Evolutionary conservation across 2,113 vertebrate genomes (phyloP), one percentile per base, ranked within the genome.

Genomic region (Clupea harengus): DNA sequence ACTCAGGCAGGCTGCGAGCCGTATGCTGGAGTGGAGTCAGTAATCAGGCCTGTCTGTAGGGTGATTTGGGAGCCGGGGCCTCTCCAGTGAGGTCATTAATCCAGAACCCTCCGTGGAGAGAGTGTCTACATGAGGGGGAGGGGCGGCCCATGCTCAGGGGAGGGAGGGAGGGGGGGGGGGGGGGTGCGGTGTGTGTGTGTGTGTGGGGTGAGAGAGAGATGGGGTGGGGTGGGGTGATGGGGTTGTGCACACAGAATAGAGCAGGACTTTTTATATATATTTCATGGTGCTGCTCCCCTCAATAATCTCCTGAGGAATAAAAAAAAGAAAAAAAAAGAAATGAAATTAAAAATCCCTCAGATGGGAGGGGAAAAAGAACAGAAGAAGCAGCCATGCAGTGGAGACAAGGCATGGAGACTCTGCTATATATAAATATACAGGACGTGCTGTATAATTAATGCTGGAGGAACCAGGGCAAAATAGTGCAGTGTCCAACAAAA

Each of bases 71-170:
- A 85, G 86, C 87, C 82, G 11, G 84, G 88, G 85, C 85, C 89
- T 90, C 89, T 89, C 88, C 88, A 90, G 87, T 90, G 91, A 90
- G 93, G 91, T 91, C 92, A 94, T 93, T 94, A 94, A 93, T 94
- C 90, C 93, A 87, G 89, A 89, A 88, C 89, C 89, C 89, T 88
- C 92, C 91, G 88, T 84, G 91, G 91, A 84, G 87, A 85, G 87
- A 88, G 85, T 44, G 57, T 57, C 81, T 83, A 50, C 3, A 64
- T 64, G 11, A 28, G 54, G 83, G 60, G 81, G 85, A 89, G 86
- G 85, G 86, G 64, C 54, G 22, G 54, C 18, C 17, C 54, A 60
- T 60, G 54, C 18, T 60, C 54, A 60, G 39, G 17, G 81, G 39
- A n/a, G 46, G 22, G 80, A n/a, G n/a, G n/a, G n/a, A n/a, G 7